These are phyloP conservation scores for Cataglyphis rosenhaueri DNA, from an alignment of 2,888 invertebrate species.

Conservation along the genomic window DNA sequence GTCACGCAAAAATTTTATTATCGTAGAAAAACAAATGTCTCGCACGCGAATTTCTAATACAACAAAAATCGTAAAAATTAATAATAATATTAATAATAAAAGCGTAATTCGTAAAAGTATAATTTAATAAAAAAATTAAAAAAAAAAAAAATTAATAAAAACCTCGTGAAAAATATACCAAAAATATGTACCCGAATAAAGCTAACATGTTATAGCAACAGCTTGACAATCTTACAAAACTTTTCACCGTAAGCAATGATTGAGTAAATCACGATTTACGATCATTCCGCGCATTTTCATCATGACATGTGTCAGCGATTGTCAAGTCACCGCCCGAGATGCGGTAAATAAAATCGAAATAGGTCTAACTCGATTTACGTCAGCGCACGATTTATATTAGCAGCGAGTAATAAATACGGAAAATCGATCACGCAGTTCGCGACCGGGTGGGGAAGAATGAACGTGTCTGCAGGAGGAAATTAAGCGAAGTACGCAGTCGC, in stretches of 20 bases:
- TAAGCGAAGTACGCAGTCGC: conserved; percentile 67
- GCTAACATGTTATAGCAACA: neutral
- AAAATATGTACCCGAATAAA: neutral
- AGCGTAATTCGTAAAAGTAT: neutral
- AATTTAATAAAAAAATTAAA: neutral
- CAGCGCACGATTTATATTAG: conserved; percentile 60
- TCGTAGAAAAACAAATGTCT: neutral
- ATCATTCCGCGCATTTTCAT: conserved; percentile 6
- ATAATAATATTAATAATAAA: neutral
- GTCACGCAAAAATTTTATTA: neutral
- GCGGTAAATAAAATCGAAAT: conserved; percentile 13
- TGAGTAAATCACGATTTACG: neutral
- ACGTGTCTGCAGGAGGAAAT: conserved; percentile 1
- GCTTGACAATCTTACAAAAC: neutral
- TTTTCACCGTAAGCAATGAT: neutral
- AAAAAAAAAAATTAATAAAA: no score
- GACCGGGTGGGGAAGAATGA: conserved; percentile 16
- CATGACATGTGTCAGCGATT: neutral
- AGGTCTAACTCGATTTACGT: conserved; percentile 58
- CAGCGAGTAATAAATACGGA: conserved; percentile 67
- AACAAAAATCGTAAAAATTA: neutral
- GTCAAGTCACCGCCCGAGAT: neutral
- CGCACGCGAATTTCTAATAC: neutral
- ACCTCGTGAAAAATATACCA: neutral
- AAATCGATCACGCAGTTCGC: conserved; percentile 75